A percentile compares a stretch with the other conserved stretches of the same genome.
Conservation (phyloP, 2,113 vertebrate genomes). For the Triplophysa dalaica region DNA sequence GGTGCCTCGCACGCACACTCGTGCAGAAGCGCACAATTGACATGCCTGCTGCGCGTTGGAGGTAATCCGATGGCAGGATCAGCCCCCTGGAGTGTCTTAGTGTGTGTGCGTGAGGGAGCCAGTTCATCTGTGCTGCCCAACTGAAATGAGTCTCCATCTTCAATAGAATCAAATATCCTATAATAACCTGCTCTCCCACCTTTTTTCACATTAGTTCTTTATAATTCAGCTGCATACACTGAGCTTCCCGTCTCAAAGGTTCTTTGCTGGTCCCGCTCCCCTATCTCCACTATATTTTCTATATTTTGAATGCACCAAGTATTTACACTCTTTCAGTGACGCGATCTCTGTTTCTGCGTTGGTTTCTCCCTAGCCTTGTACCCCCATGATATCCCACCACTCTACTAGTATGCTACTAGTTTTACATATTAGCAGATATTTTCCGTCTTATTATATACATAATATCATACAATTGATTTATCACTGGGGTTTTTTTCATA, state of each 20-base stretch:
- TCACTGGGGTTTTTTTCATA: too few relatives aligned
- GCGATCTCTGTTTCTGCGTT: too few relatives aligned
- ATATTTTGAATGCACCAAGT: too few relatives aligned
- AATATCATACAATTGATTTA: too few relatives aligned
- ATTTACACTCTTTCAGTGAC: too few relatives aligned
- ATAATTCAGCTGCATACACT: not conserved
- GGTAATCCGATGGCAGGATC: conserved; percentile 51
- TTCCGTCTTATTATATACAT: too few relatives aligned
- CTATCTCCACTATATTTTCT: too few relatives aligned
- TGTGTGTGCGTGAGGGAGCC: conserved; percentile 25
- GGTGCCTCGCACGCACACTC: conserved; percentile 35
- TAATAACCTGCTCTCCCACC: conserved; percentile 33
- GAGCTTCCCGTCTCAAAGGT: not conserved
- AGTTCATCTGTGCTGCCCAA: conserved; percentile 51
- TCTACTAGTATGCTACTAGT: too few relatives aligned
- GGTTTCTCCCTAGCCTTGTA: too few relatives aligned
- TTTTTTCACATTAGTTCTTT: conserved; percentile 32
- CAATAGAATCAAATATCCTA: conserved; percentile 48
- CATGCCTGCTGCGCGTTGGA: conserved; percentile 42
- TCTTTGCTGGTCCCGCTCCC: too few relatives aligned
- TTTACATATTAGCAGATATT: too few relatives aligned
- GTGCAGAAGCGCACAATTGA: conserved; percentile 28
- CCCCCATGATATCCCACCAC: too few relatives aligned
- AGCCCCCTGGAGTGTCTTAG: conserved; percentile 34
- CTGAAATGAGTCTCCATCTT: conserved; percentile 42